Base-by-base conservation (phyloP, 2,888 invertebrate genomes). In the Trachelus stipa region DNA sequence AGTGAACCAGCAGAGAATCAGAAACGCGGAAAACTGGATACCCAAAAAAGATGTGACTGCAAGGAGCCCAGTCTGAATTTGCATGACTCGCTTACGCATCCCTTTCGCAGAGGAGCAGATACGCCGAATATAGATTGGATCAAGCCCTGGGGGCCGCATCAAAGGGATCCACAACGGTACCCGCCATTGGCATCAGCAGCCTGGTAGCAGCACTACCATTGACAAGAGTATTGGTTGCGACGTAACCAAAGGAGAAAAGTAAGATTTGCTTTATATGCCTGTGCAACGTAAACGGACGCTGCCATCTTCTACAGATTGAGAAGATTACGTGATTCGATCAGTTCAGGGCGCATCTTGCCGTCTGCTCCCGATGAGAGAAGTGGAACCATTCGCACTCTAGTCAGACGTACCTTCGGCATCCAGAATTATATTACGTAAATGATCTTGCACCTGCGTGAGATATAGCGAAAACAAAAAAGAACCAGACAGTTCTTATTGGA, bases 201-300 rank as follows among this genome's bases (percentile, higher is more conserved):
- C 69, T 56, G 76, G 69, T 79, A 73, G 40, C 37, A 35, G 40
- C 40, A 23, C 23, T 2, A 23, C 23, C 68, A 78, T 73, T 76
- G 77, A 69, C 77, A 77, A 79, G 80, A 78, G 31, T 77, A 69
- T 34, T 73, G 23, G 76, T 23, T 71, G 77, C 76, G 73, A 77
- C 77, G 77, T 73, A 76, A 73, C 68, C 69, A 78, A 75, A 74
- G 73, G 68, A 40, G 76, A 76, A 76, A 77, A 68, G 77, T 79
- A 73, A 77, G 77, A 81, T 81, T 81, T 80, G 79, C 80, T 82
- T 83, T 77, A 80, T 78, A 79, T 79, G 73, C 79, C 77, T 78
- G 79, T 76, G 81, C 80, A 75, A 76, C 75, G 73, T 77, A 78
- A 81, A 79, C 79, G 35, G 12, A 68, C 68, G 33, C 71, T 80